Percentiles rank a stretch among this genome's conserved stretches.
Conservation (phyloP, 37 sponge, comb jelly and placozoan species). For the Lycopodina hypogea region DNA sequence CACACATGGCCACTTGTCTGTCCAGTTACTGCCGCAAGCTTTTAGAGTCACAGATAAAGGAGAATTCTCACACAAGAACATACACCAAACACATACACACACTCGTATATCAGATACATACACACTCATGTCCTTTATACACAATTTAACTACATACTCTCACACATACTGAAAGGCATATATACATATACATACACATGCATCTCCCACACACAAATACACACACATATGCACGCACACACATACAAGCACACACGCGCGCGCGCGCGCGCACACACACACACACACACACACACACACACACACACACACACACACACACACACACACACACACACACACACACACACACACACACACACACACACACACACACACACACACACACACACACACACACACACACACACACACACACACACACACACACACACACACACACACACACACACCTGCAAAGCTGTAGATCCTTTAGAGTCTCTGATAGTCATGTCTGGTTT, state of each 20-base stretch:
- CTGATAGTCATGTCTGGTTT: conserved; percentile 72
- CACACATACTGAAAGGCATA: no score
- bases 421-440: no score
- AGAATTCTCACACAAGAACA: no score
- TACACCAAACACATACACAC: no score
- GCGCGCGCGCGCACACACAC: not conserved
- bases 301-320: conserved; percentile 1
- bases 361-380: not conserved
- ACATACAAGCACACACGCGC: not conserved
- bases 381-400: conserved; percentile 4
- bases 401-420: conserved; percentile 5
- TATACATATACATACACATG: no score
- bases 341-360: not conserved
- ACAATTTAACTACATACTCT: no score
- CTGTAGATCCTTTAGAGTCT: conserved; percentile 78
- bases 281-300: not conserved
- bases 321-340: conserved; percentile 4
- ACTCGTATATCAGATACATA: no score
- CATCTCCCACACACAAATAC: no score
- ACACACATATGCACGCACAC: not conserved
- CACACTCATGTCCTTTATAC: no score
- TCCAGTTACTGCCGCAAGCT: no score
- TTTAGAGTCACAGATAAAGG: no score
- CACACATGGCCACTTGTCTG: no score
- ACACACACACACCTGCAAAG: conserved; percentile 64